These are phyloP conservation scores for Oncorhynchus nerka DNA, from an alignment of 2,113 vertebrate genomes.

Conservation along the genomic window DNA sequence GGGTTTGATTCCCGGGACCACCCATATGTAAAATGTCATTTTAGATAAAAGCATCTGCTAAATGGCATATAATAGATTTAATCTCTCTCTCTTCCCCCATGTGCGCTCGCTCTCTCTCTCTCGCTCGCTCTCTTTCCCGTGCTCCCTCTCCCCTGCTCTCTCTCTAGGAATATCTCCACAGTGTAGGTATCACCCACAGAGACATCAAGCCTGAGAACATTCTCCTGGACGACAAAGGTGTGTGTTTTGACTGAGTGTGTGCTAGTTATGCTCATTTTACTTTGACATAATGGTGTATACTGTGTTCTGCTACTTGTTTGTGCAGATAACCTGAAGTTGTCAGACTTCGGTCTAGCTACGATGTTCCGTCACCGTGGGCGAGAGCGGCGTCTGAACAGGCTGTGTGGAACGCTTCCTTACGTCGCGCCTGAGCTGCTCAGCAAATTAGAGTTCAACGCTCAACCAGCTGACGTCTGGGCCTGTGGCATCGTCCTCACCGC, in stretches of 20 bases:
- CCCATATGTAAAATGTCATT: no score
- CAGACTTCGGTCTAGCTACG: conserved; percentile 93
- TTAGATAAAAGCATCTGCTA: no score
- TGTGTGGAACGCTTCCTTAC: conserved; percentile 93
- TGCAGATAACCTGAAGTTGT: conserved; percentile 92
- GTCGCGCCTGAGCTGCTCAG: conserved; percentile 93
- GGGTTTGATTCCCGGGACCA: no score
- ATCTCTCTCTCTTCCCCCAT: not conserved
- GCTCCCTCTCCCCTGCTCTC: not conserved
- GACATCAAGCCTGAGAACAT: conserved; percentile 98
- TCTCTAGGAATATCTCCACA: conserved; percentile 87
- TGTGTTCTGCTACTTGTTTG: not conserved
- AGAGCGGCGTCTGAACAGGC: conserved; percentile 82
- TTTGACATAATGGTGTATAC: not conserved
- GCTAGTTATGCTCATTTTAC: no score
- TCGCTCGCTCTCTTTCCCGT: not conserved
- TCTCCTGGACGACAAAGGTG: conserved; percentile 89
- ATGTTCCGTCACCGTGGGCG: conserved; percentile 89
- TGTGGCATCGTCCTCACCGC: conserved; percentile 95
- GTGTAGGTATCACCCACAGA: conserved; percentile 90
- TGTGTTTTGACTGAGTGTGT: not conserved
- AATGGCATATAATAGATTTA: no score
- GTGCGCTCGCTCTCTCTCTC: not conserved
- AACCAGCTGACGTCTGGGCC: conserved; percentile 92
- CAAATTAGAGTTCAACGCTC: conserved; percentile 81